These are phyloP conservation scores for Crambe crambe DNA, from an alignment of 37 sponge, comb jelly and placozoan genomes.

Conservation along the genomic window DNA sequence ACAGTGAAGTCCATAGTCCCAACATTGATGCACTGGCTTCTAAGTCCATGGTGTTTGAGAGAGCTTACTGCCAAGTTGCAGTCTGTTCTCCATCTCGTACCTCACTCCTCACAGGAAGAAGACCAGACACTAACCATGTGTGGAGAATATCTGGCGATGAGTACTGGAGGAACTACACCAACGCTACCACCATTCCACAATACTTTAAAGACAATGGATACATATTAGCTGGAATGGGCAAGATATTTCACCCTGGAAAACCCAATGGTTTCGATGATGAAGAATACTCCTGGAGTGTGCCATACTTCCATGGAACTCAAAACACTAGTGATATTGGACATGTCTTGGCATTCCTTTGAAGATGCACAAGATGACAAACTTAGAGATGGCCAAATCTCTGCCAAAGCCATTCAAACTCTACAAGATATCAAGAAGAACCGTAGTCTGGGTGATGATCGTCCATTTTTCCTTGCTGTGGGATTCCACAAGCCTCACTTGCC, in stretches of 20 bases:
- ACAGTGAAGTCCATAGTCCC: conserved; percentile 8
- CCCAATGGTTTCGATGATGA: conserved; percentile 50
- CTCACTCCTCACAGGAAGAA: conserved; percentile 49
- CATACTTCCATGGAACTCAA: conserved; percentile 22
- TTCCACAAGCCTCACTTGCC: conserved; percentile 51
- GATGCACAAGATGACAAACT: conserved; percentile 16
- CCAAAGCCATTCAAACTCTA: conserved; percentile 25
- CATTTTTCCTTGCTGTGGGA: conserved; percentile 44
- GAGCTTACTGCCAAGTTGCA: conserved; percentile 66
- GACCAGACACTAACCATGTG: conserved; percentile 57
- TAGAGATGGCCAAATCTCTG: conserved; percentile 50
- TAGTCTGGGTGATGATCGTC: conserved; percentile 32
- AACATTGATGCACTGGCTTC: conserved; percentile 48
- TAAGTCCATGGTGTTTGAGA: conserved; percentile 45
- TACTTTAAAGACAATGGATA: conserved; percentile 67
- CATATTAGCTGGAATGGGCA: conserved; percentile 51
- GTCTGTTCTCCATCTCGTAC: conserved; percentile 53
- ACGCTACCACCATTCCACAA: conserved; percentile 61
- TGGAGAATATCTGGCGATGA: conserved; percentile 38
- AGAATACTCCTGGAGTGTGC: conserved; percentile 50
- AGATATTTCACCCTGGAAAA: conserved; percentile 57
- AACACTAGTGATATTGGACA: background rate
- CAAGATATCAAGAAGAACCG: conserved; percentile 13
- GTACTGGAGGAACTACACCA: conserved; percentile 46
- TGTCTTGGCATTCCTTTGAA: conserved; percentile 47